phyloP scores from a whole-genome alignment of 2,888 invertebrate genomes.

The Drosophila peninsularis region DNA sequence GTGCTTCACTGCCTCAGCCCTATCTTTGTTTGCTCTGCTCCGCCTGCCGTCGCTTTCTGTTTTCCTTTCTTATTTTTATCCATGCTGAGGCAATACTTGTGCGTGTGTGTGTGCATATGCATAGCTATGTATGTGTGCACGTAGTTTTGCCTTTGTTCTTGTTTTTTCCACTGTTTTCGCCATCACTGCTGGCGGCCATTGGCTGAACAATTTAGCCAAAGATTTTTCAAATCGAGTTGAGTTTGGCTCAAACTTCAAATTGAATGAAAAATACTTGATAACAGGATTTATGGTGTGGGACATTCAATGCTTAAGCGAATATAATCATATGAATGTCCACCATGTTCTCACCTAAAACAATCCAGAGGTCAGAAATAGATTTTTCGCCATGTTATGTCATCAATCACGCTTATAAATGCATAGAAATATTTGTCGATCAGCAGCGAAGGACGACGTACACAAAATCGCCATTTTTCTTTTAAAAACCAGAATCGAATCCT shows the following conservation, averaged over 20 bases:
- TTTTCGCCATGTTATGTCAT: not conserved
- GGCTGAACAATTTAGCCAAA: conserved; percentile 59
- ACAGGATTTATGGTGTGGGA: not conserved
- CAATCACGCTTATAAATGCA: too few species aligned
- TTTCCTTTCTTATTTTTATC: conserved; percentile 6
- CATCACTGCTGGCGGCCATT: conserved; percentile 45
- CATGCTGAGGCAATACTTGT: not conserved
- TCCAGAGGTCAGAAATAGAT: conserved; percentile 14
- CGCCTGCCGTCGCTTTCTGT: conserved; percentile 35
- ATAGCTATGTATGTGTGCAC: not conserved
- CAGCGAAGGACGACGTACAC: too few species aligned
- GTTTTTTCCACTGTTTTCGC: conserved; percentile 36
- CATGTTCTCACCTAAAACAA: conserved; percentile 30
- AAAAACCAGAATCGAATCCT: too few species aligned
- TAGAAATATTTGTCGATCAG: too few species aligned
- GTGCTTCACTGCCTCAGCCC: conserved; percentile 35
- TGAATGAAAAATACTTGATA: conserved; percentile 55
- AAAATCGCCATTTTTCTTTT: too few species aligned
- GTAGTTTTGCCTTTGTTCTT: conserved; percentile 44
- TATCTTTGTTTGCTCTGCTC: conserved; percentile 51
- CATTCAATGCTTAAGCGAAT: conserved; percentile 38
- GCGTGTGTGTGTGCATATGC: conserved; percentile 1
- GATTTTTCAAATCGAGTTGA: conserved; percentile 61
- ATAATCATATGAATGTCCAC: conserved; percentile 29
- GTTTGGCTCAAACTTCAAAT: conserved; percentile 65